These are phyloP conservation scores for Bujurquina vittata DNA, from an alignment of 2,113 vertebrate species.

Conservation along the genomic window DNA sequence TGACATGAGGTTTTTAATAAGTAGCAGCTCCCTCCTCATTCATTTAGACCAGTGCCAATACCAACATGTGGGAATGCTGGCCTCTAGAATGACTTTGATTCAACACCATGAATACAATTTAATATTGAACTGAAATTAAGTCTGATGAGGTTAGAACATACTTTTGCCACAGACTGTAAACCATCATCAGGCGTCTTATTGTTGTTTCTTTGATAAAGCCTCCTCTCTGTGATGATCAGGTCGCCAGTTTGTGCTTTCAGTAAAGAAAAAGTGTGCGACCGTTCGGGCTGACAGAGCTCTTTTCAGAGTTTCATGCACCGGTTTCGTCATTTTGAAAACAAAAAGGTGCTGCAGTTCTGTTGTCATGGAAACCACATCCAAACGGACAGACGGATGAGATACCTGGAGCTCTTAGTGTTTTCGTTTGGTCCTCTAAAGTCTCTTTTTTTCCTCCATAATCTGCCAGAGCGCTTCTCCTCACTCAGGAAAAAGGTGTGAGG, in stretches of 20 bases:
- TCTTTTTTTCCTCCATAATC: background rate
- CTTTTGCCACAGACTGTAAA: background rate
- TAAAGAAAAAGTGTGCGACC: background rate
- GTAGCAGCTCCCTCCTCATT: background rate
- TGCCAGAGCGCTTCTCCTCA: background rate
- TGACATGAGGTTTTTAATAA: background rate
- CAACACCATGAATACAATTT: background rate
- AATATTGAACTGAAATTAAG: background rate
- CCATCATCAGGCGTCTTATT: accelerated
- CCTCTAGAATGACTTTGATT: background rate
- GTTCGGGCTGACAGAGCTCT: background rate
- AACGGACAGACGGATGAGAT: background rate
- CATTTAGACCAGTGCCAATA: background rate
- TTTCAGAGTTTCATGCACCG: background rate
- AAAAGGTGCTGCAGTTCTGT: background rate
- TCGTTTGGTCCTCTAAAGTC: background rate
- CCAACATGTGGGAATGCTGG: background rate
- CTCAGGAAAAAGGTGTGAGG: background rate
- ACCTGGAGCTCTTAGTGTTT: background rate
- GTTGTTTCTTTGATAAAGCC: background rate
- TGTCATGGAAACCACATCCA: constrained; percentile 14
- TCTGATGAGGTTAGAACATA: background rate
- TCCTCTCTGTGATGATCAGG: background rate
- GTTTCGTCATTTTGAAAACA: background rate
- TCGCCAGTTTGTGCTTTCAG: background rate